Evolutionary conservation across 2,888 invertebrate genomes (phyloP).

Genomic region (Morinoia aosen): DNA sequence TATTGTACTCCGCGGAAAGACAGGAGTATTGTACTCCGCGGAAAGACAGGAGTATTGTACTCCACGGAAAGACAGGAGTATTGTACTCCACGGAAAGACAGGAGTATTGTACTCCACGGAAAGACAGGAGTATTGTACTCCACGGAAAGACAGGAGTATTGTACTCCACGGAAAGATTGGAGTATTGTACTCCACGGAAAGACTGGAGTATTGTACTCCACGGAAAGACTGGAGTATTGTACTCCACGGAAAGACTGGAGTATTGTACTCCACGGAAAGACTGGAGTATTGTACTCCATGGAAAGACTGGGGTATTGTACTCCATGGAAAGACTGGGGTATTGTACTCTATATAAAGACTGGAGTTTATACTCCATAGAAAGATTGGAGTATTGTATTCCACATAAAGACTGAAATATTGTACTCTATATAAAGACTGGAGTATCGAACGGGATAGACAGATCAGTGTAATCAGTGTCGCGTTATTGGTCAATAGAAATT

Average conservation of each 20-base stretch:
- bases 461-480: no score
- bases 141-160: not conserved
- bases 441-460: not conserved
- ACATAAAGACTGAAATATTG: not conserved
- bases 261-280: not conserved
- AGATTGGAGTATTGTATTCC: not conserved
- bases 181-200: not conserved
- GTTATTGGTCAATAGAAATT: no score
- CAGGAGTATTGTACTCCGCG: not conserved
- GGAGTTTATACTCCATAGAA: not conserved
- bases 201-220: not conserved
- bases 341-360: not conserved
- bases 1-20: not conserved
- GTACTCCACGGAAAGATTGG: not conserved
- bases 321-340: not conserved
- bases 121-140: not conserved
- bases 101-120: not conserved
- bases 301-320: not conserved
- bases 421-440: not conserved
- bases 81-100: not conserved
- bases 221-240: not conserved
- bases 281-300: not conserved
- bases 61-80: not conserved
- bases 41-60: not conserved
- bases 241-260: not conserved